These are phyloP conservation scores for Poecilobothrus nobilitatus DNA, from an alignment of 2,888 invertebrate genomes.

Conservation along the genomic window DNA sequence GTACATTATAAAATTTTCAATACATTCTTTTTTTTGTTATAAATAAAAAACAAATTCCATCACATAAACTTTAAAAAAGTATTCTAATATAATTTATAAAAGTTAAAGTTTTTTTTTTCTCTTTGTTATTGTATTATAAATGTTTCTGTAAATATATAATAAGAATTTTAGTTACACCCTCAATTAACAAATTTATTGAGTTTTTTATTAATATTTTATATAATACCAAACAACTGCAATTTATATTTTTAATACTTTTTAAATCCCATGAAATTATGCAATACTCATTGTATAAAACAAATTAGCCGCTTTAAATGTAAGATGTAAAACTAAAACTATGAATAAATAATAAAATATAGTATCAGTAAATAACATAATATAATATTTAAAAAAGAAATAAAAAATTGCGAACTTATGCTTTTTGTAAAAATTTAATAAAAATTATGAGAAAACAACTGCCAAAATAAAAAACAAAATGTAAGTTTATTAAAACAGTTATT, in stretches of 20 bases:
- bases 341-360: background rate
- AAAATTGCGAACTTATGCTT: background rate
- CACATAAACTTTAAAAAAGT: too few species aligned
- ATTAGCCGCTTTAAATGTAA: slow-evolving; percentile 4
- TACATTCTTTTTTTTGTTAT: too few species aligned
- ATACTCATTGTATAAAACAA: slow-evolving; percentile 1
- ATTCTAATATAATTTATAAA: too few species aligned
- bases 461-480: background rate
- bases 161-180: too few species aligned
- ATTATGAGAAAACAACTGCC: background rate
- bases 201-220: too few species aligned
- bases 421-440: background rate
- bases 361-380: background rate
- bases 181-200: too few species aligned
- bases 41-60: too few species aligned
- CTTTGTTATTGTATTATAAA: too few species aligned
- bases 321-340: background rate
- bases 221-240: background rate
- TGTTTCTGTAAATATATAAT: too few species aligned
- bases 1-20: too few species aligned
- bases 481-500: background rate
- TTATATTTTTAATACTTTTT: background rate
- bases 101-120: too few species aligned
- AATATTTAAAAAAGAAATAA: background rate
- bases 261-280: background rate